Evolutionary conservation across 2,888 invertebrate species (phyloP).

Genomic region (Limnephilus lunatus): DNA sequence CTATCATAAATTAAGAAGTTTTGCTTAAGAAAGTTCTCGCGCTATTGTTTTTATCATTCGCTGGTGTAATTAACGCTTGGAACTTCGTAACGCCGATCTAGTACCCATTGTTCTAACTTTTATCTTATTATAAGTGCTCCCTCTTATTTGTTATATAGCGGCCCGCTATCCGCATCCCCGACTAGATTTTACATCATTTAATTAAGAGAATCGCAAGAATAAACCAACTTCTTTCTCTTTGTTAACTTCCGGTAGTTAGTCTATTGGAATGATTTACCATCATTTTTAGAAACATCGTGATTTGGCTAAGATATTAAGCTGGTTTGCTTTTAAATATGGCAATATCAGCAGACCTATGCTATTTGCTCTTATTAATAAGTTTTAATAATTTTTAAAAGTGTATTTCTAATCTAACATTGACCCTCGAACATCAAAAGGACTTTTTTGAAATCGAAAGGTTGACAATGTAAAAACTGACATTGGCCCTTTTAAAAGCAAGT

Average conservation of each 20-base stretch:
- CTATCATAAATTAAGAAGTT: conserved; percentile 58
- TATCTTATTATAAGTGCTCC: conserved; percentile 39
- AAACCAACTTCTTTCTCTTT: neutral
- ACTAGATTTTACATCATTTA: conserved; percentile 3
- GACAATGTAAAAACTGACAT: too few species aligned
- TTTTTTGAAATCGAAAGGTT: too few species aligned
- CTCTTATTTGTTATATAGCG: conserved; percentile 7
- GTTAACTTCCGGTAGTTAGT: neutral
- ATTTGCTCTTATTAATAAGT: too few species aligned
- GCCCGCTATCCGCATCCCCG: neutral
- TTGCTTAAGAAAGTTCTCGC: conserved; percentile 49
- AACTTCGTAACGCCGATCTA: conserved; percentile 50
- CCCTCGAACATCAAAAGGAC: too few species aligned
- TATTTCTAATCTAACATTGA: too few species aligned
- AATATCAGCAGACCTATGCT: too few species aligned
- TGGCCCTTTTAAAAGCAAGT: too few species aligned
- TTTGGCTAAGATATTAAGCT: neutral
- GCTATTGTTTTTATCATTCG: conserved; percentile 58
- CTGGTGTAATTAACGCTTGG: conserved; percentile 54
- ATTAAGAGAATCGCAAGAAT: conserved; percentile 12
- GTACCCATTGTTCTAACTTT: conserved; percentile 53
- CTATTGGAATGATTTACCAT: neutral
- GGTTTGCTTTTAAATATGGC: too few species aligned
- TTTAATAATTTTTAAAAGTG: too few species aligned
- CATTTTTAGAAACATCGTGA: neutral